phyloP scores from a whole-genome alignment of 2,888 invertebrate genomes.

The Timema cristinae region DNA sequence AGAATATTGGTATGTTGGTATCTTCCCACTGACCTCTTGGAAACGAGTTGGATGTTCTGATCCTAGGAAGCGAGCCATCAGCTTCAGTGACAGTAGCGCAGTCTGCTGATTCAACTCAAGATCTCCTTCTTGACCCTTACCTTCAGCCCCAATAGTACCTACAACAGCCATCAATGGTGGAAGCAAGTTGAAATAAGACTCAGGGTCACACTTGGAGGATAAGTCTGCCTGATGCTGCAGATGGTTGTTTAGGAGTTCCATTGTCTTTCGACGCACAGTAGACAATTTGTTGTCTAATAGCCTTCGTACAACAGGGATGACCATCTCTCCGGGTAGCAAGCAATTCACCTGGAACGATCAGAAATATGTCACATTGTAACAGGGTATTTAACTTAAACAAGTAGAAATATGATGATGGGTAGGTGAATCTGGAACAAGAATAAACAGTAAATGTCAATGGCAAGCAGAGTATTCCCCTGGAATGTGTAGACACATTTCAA shows the following conservation, averaged over 20 bases:
- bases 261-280: constrained; percentile 70
- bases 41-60: constrained; percentile 64
- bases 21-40: constrained; percentile 47
- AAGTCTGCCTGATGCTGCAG: constrained; percentile 64
- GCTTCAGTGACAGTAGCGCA: constrained; percentile 74
- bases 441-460: constrained; percentile 10
- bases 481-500: too few relatives aligned
- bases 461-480: too few relatives aligned
- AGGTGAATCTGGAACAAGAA: background rate
- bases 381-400: background rate
- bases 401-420: too few relatives aligned
- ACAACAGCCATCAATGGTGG: constrained; percentile 29
- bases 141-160: constrained; percentile 46
- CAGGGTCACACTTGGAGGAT: constrained; percentile 42
- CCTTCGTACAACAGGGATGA: constrained; percentile 71
- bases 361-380: constrained; percentile 17
- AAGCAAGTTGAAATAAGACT: constrained; percentile 23
- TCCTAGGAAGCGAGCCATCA: constrained; percentile 72
- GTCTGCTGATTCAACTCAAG: constrained; percentile 72
- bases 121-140: constrained; percentile 40
- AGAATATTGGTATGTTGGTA: too few relatives aligned
- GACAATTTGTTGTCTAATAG: constrained; percentile 66
- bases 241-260: constrained; percentile 82
- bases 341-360: constrained; percentile 50
- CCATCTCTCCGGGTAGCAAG: constrained; percentile 72